Base-by-base conservation (phyloP, 2,113 vertebrate species). In the Coreoperca whiteheadi region DNA sequence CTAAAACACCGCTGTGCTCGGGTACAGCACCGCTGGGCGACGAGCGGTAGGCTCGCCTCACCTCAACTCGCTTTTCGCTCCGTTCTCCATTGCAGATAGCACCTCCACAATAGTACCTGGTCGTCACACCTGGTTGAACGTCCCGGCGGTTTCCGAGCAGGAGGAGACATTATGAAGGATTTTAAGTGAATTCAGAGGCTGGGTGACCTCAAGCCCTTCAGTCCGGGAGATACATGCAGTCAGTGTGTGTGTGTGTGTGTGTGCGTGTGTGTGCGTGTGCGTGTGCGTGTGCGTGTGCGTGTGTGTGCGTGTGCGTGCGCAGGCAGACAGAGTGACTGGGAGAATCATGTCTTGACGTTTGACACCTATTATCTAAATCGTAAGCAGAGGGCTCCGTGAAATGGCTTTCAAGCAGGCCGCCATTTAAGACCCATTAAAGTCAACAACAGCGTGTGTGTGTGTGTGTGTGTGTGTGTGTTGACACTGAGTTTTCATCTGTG, bases 171-270 rank as follows among this genome's bases (percentile, higher is more conserved):
- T 8, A 56, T 41, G 34, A 70, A 70, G 37, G 21, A 34, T 21
- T 51, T 51, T 8, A 69, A 61, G 72, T 74, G 72, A 74, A 23
- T 63, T 51, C 57, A 63, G 59, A 75, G 68, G 48, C 68, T 57
- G 53, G 6, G 30, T 25, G 69, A 34, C 67, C 32, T 37, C 48
- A 53, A 21, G 68, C 32, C 32, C 16, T 7, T 61, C 28, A 50
- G 59, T n/a, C 41, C 63, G 72, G 30, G 16, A 53, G 48, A 66
- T 10, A 39, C 60, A 46, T 57, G 0, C 5, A 51, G 18, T 18
- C 48, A 8, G 6, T 4, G n/a, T 68, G 43, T 9, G 28, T 61
- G 59, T 61, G 59, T 61, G 59, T 8, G 57, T 30, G 56, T 59
- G 56, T 30, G 56, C 30, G 56, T 57, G 28, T 32, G 59, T 61